Conservation (phyloP, 2,797 vertebrate genomes). For the Babyrousa celebensis region DNA sequence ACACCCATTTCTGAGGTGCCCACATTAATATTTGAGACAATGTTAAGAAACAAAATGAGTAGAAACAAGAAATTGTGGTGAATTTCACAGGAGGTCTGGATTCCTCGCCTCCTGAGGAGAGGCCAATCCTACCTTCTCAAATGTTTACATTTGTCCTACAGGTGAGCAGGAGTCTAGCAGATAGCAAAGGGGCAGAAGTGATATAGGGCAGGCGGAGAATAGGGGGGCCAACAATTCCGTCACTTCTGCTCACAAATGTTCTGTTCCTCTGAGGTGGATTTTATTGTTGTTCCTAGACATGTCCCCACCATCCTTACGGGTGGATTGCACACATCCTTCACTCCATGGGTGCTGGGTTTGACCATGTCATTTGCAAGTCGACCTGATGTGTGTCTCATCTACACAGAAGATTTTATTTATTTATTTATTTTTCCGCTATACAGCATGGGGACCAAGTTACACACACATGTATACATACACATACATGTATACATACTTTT, state of each 20-base stretch:
- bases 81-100: background rate
- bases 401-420: background rate
- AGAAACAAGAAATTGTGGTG: background rate
- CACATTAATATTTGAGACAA: background rate
- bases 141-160: background rate
- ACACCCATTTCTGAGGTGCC: background rate
- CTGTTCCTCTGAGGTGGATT: background rate
- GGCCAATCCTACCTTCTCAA: no score
- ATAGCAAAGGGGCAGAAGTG: background rate
- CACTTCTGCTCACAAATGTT: background rate
- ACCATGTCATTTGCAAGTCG: background rate
- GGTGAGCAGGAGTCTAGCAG: rapidly evolving
- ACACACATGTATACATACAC: no score
- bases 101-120: background rate
- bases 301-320: background rate
- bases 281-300: background rate
- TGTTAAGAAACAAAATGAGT: background rate
- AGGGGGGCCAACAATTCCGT: background rate
- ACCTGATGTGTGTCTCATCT: rapidly evolving
- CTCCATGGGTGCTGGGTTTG: rapidly evolving
- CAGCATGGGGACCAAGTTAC: no score
- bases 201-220: background rate
- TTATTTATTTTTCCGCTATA: no score
- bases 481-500: no score
- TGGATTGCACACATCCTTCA: background rate